A percentile compares a stretch with the other conserved stretches of the same genome.
Conservation (phyloP, 2,888 invertebrate genomes). For the Caradrina kadenii region DNA sequence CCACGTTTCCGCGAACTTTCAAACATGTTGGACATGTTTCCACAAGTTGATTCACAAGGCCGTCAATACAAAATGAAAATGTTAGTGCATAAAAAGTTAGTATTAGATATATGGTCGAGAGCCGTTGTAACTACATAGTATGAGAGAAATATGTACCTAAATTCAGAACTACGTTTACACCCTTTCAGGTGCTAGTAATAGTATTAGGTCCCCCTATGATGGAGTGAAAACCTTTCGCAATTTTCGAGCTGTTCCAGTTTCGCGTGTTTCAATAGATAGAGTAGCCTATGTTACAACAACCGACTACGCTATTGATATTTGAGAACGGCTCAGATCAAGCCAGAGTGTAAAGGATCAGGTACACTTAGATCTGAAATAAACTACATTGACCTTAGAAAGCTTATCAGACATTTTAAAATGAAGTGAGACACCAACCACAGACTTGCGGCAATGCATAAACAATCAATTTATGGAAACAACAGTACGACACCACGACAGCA, state of each 20-base stretch:
- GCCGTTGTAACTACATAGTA: not conserved
- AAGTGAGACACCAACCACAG: no score
- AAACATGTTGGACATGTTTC: conserved; percentile 78
- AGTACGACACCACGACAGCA: not conserved
- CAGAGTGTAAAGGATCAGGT: not conserved
- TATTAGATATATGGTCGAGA: not conserved
- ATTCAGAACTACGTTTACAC: conserved; percentile 3
- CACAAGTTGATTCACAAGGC: conserved; percentile 73
- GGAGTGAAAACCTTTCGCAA: conserved; percentile 29
- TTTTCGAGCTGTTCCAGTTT: conserved; percentile 39
- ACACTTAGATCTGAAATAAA: not conserved
- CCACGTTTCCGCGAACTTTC: conserved; percentile 78
- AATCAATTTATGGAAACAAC: conserved; percentile 3
- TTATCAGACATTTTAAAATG: no score
- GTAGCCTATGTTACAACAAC: conserved; percentile 13
- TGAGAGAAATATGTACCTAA: not conserved
- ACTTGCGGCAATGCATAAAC: no score
- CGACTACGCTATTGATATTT: conserved; percentile 3
- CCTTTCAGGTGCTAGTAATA: conserved; percentile 14
- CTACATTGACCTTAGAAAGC: no score
- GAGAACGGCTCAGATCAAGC: conserved; percentile 2
- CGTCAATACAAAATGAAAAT: conserved; percentile 73
- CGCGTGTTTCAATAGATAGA: conserved; percentile 28
- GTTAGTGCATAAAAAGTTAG: conserved; percentile 59
- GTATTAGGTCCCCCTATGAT: conserved; percentile 35